phyloP scores from a whole-genome alignment of 2,797 vertebrate species.

The Mergus octosetaceus region DNA sequence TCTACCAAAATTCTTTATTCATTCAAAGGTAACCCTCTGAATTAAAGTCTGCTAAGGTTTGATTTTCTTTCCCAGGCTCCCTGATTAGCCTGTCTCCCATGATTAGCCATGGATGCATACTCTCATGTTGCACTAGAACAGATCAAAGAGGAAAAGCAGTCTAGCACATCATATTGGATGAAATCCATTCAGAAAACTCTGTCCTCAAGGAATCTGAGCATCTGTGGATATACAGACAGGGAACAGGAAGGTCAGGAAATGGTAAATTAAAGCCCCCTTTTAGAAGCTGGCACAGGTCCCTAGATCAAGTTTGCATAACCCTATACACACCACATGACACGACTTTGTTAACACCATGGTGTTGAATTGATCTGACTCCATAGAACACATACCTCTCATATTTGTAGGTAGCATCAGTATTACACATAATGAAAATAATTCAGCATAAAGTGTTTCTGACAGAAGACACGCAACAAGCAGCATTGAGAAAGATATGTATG shows the following conservation, averaged over 20 bases:
- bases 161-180: neutral
- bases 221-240: neutral
- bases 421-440: neutral
- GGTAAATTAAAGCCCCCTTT: neutral
- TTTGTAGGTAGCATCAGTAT: neutral
- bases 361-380: rapidly evolving
- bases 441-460: neutral
- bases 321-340: rapidly evolving
- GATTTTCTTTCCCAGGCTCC: neutral
- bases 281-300: neutral
- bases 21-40: neutral
- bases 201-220: neutral
- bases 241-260: neutral
- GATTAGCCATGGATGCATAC: neutral
- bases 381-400: rapidly evolving
- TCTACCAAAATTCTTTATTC: neutral
- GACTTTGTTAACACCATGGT: neutral
- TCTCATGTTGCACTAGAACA: neutral
- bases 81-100: neutral
- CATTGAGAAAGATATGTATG: neutral
- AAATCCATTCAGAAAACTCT: neutral
- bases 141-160: neutral
- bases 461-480: neutral
- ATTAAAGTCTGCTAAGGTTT: neutral
- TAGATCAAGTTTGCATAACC: neutral